phyloP scores from a whole-genome alignment of 2,797 vertebrate genomes.

The Naso thynnoides region DNA sequence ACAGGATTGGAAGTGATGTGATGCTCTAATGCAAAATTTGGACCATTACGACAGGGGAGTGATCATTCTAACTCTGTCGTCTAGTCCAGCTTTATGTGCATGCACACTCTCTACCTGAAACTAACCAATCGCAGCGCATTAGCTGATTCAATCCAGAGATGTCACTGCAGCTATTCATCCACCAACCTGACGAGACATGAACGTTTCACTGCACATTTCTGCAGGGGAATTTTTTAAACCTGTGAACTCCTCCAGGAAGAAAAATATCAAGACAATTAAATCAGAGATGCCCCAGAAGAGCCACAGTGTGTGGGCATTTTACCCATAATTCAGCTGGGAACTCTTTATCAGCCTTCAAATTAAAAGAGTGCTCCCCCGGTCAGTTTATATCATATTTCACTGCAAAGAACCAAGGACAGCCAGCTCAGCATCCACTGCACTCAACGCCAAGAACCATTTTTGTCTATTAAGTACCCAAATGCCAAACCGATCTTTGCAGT shows the following conservation, averaged over 20 bases:
- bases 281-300: conserved; percentile 49
- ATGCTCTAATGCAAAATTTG: conserved; percentile 63
- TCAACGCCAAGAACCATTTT: neutral
- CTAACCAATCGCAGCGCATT: neutral
- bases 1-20: conserved; percentile 61
- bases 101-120: neutral
- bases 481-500: neutral
- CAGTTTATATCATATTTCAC: conserved; percentile 61
- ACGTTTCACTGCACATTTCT: conserved; percentile 20
- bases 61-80: conserved; percentile 25
- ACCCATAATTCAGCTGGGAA: conserved; percentile 47
- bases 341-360: conserved; percentile 56
- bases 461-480: conserved; percentile 20
- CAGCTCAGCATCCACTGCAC: conserved; percentile 35
- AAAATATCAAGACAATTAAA: conserved; percentile 49
- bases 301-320: conserved; percentile 45
- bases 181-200: neutral
- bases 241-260: conserved; percentile 9
- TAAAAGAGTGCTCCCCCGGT: conserved; percentile 41
- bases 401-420: conserved; percentile 24
- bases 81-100: conserved; percentile 4
- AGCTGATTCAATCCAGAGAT: conserved; percentile 10
- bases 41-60: conserved; percentile 61
- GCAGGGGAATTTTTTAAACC: conserved; percentile 7
- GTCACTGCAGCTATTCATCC: conserved; percentile 15